phyloP scores from a whole-genome alignment of 2,797 vertebrate species.

The Leptoclinus maculatus region DNA sequence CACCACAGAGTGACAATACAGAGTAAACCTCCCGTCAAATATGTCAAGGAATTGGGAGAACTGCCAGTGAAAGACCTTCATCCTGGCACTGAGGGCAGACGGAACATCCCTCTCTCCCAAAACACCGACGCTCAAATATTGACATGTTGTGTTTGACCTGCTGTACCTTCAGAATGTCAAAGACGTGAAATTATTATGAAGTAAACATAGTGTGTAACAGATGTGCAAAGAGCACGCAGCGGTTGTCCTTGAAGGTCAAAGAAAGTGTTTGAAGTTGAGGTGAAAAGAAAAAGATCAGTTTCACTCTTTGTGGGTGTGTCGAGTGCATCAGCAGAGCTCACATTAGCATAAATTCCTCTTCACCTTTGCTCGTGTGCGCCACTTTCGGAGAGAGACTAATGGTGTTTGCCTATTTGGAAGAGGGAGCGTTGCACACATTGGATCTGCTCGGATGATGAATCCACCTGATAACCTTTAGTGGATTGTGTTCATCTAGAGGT shows the following conservation, averaged over 20 bases:
- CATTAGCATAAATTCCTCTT: slow-evolving; percentile 75
- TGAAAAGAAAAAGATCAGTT: not conserved
- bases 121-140: slow-evolving; percentile 54
- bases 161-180: slow-evolving; percentile 60
- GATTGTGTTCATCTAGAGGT: slow-evolving; percentile 40
- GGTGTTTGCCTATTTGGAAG: slow-evolving; percentile 41
- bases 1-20: slow-evolving; percentile 10
- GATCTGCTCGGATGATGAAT: slow-evolving; percentile 49
- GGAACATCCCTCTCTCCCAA: slow-evolving; percentile 40
- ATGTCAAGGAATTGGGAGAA: slow-evolving; percentile 34
- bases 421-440: slow-evolving; percentile 32
- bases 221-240: slow-evolving; percentile 3
- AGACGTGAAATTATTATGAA: slow-evolving; percentile 63
- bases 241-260: slow-evolving; percentile 44
- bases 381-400: slow-evolving; percentile 53
- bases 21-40: slow-evolving; percentile 44
- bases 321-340: slow-evolving; percentile 37
- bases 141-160: slow-evolving; percentile 57
- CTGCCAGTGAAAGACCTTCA: slow-evolving; percentile 54
- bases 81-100: slow-evolving; percentile 30
- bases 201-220: slow-evolving; percentile 31
- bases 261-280: not conserved
- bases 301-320: slow-evolving; percentile 36
- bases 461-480: slow-evolving; percentile 25
- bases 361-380: slow-evolving; percentile 60